Evolutionary conservation across 2,888 invertebrate genomes (phyloP), one percentile per base, ranked within the genome.

Genomic region (Theodoxus fluviatilis): DNA sequence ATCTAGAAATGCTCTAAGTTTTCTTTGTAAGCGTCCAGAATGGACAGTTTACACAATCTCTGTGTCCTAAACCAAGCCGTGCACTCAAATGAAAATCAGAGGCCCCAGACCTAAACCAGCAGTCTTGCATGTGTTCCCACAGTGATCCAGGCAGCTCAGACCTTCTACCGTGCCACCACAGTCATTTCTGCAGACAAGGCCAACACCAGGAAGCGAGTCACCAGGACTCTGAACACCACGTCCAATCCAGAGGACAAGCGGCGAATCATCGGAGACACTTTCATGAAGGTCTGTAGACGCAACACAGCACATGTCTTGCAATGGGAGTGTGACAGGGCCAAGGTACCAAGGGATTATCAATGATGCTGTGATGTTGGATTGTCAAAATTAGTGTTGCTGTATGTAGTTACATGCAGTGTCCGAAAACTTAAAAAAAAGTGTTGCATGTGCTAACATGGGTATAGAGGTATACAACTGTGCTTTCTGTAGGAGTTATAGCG

Each of bases 241-340:
- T 77, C 79, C 0, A 92, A 94, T 87, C 99, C 99, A 0, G 99
- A 99, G 89, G 96, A 97, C 87, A 99, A 99, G 86, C 91, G 99
- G 74, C 95, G 95, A 90, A 98, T 99, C 83, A 99, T 99, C 84
- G 99, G 99, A 25, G 98, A 99, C 89, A 95, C 98, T 69, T 99
- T 99, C 89, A 96, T 99, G 75, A 92, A 93, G 80, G 91, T 90
- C 79, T n/a, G n/a, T n/a, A n/a, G n/a, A n/a, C n/a, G n/a, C n/a
- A n/a, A n/a, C n/a, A n/a, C n/a, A 68, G 74, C 74, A 9, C 0
- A 18, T 65, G 35, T 55, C 2, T 7, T 33, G 15, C 47, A 47
- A 47, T 35, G 31, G 12, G 18, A 65, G 38, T 37, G 15, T 15
- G 15, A 3, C 3, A 1, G 31, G 65, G 31, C 59, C n/a, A n/a